phyloP scores from a whole-genome alignment of 2,113 vertebrate species.

The Ranitomeya variabilis region DNA sequence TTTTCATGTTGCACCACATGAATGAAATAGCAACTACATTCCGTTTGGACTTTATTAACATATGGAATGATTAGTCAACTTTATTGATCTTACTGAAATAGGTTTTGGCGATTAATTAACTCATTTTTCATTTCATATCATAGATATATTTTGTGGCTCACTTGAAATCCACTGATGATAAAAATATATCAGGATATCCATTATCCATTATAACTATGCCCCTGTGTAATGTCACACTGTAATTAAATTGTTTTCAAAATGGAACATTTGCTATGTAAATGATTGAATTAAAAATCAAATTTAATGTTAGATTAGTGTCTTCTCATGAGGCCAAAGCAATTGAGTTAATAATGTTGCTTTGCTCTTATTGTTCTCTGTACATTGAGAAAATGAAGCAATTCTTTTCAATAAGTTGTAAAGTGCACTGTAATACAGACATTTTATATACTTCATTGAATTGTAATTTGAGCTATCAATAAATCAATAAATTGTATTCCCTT shows the following conservation, averaged over 20 bases:
- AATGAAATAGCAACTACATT: conserved; percentile 32
- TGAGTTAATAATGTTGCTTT: conserved; percentile 60
- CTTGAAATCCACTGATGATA: conserved; percentile 52
- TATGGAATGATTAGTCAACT: conserved; percentile 17
- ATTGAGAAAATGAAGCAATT: background rate
- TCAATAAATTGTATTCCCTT: background rate
- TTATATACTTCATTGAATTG: background rate
- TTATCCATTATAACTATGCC: conserved; percentile 62
- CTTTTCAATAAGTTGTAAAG: background rate
- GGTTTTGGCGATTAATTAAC: conserved; percentile 53
- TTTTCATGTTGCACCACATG: conserved; percentile 17
- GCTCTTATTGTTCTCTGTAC: conserved; percentile 38
- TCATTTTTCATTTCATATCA: conserved; percentile 57
- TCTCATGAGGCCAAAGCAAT: conserved; percentile 49
- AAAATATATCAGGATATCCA: conserved; percentile 61
- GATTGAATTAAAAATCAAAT: conserved; percentile 66
- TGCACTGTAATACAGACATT: background rate
- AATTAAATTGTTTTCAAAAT: conserved; percentile 72
- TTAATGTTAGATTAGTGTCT: conserved; percentile 64
- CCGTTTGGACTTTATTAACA: conserved; percentile 32
- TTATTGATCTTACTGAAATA: conserved; percentile 60
- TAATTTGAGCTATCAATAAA: background rate
- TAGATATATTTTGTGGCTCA: conserved; percentile 59
- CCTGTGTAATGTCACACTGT: conserved; percentile 51
- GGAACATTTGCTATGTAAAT: conserved; percentile 65